phyloP scores from a whole-genome alignment of 2,113 vertebrate species.

The Protomyctophum bolini region DNA sequence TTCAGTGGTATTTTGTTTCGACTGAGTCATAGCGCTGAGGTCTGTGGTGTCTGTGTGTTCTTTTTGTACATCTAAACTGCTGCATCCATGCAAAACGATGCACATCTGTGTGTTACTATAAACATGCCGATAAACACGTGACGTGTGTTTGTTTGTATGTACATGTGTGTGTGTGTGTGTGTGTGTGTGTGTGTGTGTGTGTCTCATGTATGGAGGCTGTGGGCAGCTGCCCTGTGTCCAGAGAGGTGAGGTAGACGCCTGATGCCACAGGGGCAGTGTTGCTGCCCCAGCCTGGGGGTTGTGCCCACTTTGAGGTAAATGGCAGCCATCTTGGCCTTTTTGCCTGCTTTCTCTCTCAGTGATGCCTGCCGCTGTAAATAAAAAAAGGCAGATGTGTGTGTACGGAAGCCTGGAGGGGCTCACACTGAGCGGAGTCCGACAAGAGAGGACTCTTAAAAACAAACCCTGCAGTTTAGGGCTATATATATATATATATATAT shows the following conservation, averaged over 20 bases:
- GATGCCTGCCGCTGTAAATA: slow-evolving; percentile 53
- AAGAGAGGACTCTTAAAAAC: slow-evolving; percentile 59
- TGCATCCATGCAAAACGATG: slow-evolving; percentile 40
- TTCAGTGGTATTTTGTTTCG: slow-evolving; percentile 76
- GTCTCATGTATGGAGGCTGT: slow-evolving; percentile 49
- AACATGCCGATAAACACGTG: slow-evolving; percentile 23
- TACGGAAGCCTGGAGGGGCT: slow-evolving; percentile 72
- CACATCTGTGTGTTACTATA: slow-evolving; percentile 44
- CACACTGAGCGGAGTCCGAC: slow-evolving; percentile 66
- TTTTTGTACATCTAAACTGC: slow-evolving; percentile 38
- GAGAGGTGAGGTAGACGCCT: slow-evolving; percentile 84
- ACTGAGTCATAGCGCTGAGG: slow-evolving; percentile 67
- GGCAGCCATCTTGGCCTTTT: slow-evolving; percentile 70
- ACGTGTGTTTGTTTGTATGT: slow-evolving; percentile 9
- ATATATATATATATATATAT: slow-evolving; percentile 9
- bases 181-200: slow-evolving; percentile 28
- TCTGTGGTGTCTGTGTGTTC: slow-evolving; percentile 36
- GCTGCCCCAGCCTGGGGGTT: slow-evolving; percentile 75
- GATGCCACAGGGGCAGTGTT: slow-evolving; percentile 77
- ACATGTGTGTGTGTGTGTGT: slow-evolving; percentile 46
- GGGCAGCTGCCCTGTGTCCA: slow-evolving; percentile 80
- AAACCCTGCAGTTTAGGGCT: slow-evolving; percentile 69
- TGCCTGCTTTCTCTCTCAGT: slow-evolving; percentile 73
- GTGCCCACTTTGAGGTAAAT: slow-evolving; percentile 82
- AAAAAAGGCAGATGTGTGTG: slow-evolving; percentile 64